A percentile compares a stretch with the other conserved stretches of the same genome.
phyloP scores from a whole-genome alignment of 2,888 invertebrate genomes.

The Pristionchus mayeri region DNA sequence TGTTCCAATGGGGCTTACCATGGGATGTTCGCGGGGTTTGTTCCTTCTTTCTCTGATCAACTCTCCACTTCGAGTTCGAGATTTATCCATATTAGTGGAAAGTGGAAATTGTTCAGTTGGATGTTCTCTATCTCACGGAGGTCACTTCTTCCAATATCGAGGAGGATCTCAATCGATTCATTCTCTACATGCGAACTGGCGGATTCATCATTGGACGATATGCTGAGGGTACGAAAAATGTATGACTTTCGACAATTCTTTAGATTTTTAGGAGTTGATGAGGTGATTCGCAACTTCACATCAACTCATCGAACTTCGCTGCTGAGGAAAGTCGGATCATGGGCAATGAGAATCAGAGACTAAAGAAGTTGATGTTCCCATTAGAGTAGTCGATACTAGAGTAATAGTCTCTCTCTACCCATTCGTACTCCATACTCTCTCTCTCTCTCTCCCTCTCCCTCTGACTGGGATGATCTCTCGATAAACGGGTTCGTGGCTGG shows the following conservation, averaged over 20 bases:
- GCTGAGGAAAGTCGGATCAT: constrained; percentile 25
- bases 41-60: too few relatives aligned
- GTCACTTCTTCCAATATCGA: neutral
- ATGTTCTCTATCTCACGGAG: constrained; percentile 27
- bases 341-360: constrained; percentile 31
- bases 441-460: constrained; percentile 15
- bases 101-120: too few relatives aligned
- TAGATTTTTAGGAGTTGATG: constrained; percentile 21
- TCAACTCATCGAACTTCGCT: neutral
- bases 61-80: too few relatives aligned
- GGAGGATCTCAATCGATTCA: constrained; percentile 23
- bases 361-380: neutral
- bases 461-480: constrained; percentile 28
- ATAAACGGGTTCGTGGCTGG: constrained; percentile 30
- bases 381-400: neutral
- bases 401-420: neutral
- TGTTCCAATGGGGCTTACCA: too few relatives aligned
- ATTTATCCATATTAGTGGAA: too few relatives aligned
- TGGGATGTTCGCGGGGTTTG: too few relatives aligned
- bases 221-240: neutral
- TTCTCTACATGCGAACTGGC: constrained; percentile 15
- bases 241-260: neutral
- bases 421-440: neutral
- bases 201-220: constrained; percentile 37
- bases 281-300: constrained; percentile 25